phyloP scores from a whole-genome alignment of 2,888 invertebrate genomes.

The Shargacucullia verbasci region DNA sequence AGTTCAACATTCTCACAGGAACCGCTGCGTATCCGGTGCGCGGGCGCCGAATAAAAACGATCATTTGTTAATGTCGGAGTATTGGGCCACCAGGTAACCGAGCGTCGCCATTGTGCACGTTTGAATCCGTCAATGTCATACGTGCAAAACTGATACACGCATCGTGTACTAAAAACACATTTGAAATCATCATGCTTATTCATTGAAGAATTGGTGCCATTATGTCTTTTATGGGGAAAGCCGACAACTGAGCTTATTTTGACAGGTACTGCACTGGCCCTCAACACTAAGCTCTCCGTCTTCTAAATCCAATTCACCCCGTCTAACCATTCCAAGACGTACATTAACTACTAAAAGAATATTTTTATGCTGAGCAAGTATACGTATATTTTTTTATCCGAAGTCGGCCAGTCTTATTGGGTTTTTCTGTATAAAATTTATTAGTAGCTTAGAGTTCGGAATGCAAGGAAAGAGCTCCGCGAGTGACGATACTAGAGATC shows the following conservation, averaged over 20 bases:
- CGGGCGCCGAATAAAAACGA: constrained; percentile 84
- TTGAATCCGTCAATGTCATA: constrained; percentile 65
- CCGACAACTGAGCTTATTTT: neutral
- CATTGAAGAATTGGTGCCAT: neutral
- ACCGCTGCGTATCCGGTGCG: constrained; percentile 86
- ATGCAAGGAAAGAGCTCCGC: no score
- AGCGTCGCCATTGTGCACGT: constrained; percentile 61
- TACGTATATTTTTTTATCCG: no score
- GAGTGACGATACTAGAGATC: no score
- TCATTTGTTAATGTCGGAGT: constrained; percentile 83
- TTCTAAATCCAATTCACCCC: no score
- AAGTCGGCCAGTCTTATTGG: no score
- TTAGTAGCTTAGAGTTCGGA: no score
- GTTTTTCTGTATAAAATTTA: no score
- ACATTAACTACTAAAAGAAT: no score
- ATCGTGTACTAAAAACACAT: constrained; percentile 5
- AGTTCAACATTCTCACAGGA: constrained; percentile 88
- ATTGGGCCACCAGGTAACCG: constrained; percentile 74
- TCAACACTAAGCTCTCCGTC: no score
- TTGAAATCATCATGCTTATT: constrained; percentile 8
- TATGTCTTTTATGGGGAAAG: neutral
- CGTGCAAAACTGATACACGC: constrained; percentile 35
- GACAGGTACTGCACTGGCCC: no score
- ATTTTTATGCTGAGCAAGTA: no score
- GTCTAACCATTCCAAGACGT: no score